These are phyloP conservation scores for Chymomyza caudatula DNA, from an alignment of 2,888 invertebrate genomes.

Conservation along the genomic window DNA sequence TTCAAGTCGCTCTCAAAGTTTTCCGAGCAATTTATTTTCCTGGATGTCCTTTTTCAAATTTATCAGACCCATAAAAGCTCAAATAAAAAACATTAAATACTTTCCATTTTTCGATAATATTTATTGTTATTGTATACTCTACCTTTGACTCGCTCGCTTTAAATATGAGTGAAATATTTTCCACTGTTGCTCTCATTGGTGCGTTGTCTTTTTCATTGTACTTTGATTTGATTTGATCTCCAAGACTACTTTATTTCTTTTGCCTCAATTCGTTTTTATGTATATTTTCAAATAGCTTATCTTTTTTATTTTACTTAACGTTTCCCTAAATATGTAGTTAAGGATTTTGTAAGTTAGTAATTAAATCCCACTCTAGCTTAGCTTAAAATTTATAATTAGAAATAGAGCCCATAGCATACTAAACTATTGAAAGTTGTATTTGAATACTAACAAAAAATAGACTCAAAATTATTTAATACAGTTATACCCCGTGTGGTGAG, in stretches of 20 bases:
- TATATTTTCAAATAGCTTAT: neutral
- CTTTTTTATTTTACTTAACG: neutral
- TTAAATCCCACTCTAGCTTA: neutral
- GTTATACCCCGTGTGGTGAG: no score
- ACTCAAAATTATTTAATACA: no score
- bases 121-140: neutral
- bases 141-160: constrained; percentile 15
- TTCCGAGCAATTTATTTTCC: constrained; percentile 6
- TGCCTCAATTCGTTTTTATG: no score
- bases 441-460: no score
- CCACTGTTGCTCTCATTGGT: constrained; percentile 67
- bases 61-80: constrained; percentile 21
- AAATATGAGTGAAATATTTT: constrained; percentile 11
- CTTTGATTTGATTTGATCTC: constrained; percentile 21
- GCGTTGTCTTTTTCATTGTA: constrained; percentile 66
- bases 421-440: no score
- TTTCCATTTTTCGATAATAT: constrained; percentile 21
- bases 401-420: no score
- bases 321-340: neutral
- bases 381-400: no score
- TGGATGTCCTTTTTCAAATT: constrained; percentile 22
- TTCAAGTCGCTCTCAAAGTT: neutral
- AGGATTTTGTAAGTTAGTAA: neutral
- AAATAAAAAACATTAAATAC: constrained; percentile 8
- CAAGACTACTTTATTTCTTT: neutral